These are phyloP conservation scores for Eumerus sabulonum DNA, from an alignment of 2,888 invertebrate genomes.

Conservation along the genomic window DNA sequence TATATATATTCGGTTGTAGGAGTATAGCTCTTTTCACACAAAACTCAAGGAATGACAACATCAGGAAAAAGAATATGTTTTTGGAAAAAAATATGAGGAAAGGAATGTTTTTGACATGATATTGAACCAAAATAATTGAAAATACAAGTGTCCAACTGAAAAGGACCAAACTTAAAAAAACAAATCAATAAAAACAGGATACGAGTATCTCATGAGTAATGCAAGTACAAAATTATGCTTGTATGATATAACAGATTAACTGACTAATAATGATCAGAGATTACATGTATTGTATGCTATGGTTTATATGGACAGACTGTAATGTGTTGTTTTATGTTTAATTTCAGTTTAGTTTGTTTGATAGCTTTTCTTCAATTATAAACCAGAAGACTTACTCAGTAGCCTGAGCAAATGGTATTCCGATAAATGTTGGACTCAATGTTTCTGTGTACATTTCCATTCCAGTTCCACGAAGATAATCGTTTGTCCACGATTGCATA, in stretches of 20 bases:
- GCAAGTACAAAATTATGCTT: constrained; percentile 33
- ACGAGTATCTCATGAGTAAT: constrained; percentile 61
- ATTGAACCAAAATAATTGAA: constrained; percentile 27
- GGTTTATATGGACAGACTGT: constrained; percentile 38
- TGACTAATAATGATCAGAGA: constrained; percentile 62
- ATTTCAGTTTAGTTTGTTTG: constrained; percentile 34
- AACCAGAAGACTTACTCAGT: constrained; percentile 93
- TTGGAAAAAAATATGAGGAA: constrained; percentile 6
- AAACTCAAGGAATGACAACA: too few relatives aligned
- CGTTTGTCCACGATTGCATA: constrained; percentile 99
- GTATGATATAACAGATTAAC: constrained; percentile 57
- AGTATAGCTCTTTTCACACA: constrained; percentile 49
- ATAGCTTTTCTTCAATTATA: constrained; percentile 64
- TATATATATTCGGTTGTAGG: constrained; percentile 56
- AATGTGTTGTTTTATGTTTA: constrained; percentile 45
- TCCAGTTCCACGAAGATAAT: constrained; percentile 99
- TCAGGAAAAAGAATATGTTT: constrained; percentile 19
- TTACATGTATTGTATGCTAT: constrained; percentile 57
- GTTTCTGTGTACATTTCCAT: constrained; percentile 99
- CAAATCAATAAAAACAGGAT: constrained; percentile 51
- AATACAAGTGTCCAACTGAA: constrained; percentile 48
- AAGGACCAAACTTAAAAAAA: constrained; percentile 22
- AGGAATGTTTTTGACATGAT: constrained; percentile 5
- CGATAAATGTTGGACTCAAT: constrained; percentile 97
- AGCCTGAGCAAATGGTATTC: constrained; percentile 98